Evolutionary conservation across 2,888 invertebrate species (phyloP), one percentile per base, ranked within the genome.

Genomic region (Oscheius sp.): DNA sequence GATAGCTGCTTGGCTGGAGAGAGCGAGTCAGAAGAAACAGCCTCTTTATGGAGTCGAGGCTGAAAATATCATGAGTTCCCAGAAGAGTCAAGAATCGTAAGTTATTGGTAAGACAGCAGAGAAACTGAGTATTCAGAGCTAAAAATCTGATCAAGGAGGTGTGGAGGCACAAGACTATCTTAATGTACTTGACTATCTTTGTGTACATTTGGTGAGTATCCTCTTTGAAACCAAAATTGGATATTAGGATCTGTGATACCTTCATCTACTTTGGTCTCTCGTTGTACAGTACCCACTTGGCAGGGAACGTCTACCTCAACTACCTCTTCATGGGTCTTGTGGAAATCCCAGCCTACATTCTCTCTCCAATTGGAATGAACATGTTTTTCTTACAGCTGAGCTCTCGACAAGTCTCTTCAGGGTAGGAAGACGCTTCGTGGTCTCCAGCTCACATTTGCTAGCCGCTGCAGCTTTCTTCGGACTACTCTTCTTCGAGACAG

Each of bases 221-320:
- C 2, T n/a, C 2, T 32, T 51, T 21, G 21, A 21, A 21, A 21
- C 21, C 21, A 21, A 21, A 21, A 33, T 51, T 10, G 11, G n/a
- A n/a, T 63, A 59, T n/a, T 62, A 77, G 77, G 74, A 62, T 70
- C 13, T 66, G 50, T 13, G 74, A 74, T 48, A 72, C 59, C 2
- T 75, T 85, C 70, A 75, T 84, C 71, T 84, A 85, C 70, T 84
- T 81, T 73, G 84, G 83, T 10, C 63, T 84, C 21, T 80, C 79
- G 21, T 58, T 83, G 48, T 83, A 77, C 77, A 77, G 76, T 71
- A 81, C 81, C 2, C 70, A 78, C 13, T 57, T 83, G 57, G 76
- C 76, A 33, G 83, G 83, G 10, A 79, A 83, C 48, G 58, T 66
- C 10, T 83, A 83, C 53, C 65, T 81, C 11, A 83, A 81, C 70